A percentile compares a stretch with the other conserved stretches of the same genome.
These are phyloP conservation scores for Neodiprion pinetum DNA, from an alignment of 1,140 invertebrate species.

Conservation along the genomic window DNA sequence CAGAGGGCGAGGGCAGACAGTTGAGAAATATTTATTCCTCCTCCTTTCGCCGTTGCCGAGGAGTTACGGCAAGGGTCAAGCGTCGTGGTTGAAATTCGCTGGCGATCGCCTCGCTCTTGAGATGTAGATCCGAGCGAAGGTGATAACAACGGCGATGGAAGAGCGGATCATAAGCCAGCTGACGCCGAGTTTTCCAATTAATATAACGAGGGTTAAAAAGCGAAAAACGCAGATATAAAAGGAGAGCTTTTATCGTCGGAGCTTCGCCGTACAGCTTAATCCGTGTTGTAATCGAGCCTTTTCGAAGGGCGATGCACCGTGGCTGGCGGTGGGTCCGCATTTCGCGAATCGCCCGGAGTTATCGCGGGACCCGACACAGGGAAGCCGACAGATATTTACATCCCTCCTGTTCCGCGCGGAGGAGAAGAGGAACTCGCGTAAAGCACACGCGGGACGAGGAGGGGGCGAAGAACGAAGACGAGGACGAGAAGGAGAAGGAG, in stretches of 20 bases:
- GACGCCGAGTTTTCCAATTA: slow-evolving; percentile 47
- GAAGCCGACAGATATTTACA: neutral
- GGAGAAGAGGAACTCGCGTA: neutral
- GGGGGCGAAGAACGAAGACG: neutral
- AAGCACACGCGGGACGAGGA: neutral
- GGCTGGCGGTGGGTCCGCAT: neutral
- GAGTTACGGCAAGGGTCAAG: neutral
- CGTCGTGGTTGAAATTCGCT: neutral
- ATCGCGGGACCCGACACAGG: neutral
- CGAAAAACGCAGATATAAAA: slow-evolving; percentile 9
- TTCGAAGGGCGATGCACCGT: neutral
- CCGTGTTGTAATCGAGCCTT: neutral
- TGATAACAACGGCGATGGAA: neutral
- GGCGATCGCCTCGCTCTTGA: neutral
- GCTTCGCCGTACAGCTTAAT: slow-evolving; percentile 7
- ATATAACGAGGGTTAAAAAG: slow-evolving; percentile 48
- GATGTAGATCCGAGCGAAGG: slow-evolving; percentile 4
- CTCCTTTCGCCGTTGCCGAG: no score
- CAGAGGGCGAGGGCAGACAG: no score
- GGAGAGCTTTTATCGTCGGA: slow-evolving; percentile 6
- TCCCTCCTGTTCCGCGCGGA: neutral
- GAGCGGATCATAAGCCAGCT: neutral
- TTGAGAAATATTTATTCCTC: no score
- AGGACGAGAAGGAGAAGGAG: neutral
- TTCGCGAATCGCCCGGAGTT: neutral